Evolutionary conservation across 2,888 invertebrate genomes (phyloP), one percentile per base, ranked within the genome.

Genomic region (Diadromus collaris): DNA sequence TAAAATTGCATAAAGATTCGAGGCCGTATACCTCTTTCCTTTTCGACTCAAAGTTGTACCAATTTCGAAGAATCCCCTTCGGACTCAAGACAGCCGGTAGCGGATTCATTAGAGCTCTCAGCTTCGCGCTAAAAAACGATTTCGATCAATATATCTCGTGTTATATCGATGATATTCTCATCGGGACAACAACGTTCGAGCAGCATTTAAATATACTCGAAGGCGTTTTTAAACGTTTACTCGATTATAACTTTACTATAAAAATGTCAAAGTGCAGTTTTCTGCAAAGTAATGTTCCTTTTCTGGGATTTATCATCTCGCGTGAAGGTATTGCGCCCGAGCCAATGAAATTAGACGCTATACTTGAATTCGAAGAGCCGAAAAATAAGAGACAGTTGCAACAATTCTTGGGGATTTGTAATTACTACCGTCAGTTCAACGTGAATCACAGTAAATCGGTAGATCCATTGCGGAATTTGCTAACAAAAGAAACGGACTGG

Each of bases 321-420:
- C 21, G 21, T 1, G 38, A 61, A 10, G 61, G 61, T 0, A n/a
- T 61, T 1, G 1, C 48, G n/a, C 48, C 48, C 5, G 21, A 48
- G n/a, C 48, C 48, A 5, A 16, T 19, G 19, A 38, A 32, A 16
- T 6, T 61, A 0, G 41, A 38, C 4, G 24, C 19, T 1, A 61
- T 61, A n/a, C 2, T 32, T 6, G 10, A 61, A 21, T 61, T 61
- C 61, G 61, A 61, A 21, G 38, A 61, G 24, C 61, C 61, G 6
- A 61, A 41, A 61, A 38, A 61, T 41, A 21, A 24, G 4, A 38
- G 82, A 73, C 81, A 85, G 29, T 51, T 86, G 10, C 67, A 83
- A 64, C 61, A 63, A 51, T 79, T 84, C 71, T 32, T 72, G 9
- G 72, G 72, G 0, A 21, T 48, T 1, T 72, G 63, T 32, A 72